Base-by-base conservation (phyloP, 2,888 invertebrate genomes). In the Amiota communis region DNA sequence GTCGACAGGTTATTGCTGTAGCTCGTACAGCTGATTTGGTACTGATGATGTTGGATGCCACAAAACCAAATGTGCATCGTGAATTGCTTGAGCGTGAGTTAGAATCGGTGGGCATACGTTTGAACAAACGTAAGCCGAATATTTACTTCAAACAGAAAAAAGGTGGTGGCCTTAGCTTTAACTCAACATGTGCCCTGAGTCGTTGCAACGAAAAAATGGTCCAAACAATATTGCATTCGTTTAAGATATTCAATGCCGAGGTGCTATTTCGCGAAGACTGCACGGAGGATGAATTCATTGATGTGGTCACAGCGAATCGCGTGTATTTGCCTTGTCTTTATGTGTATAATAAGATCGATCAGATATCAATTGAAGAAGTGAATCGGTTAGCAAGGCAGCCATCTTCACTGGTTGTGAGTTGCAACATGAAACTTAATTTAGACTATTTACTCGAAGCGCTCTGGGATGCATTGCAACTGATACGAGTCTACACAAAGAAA, bases 271-370 rank as follows among this genome's bases (percentile, higher is more conserved):
- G 99, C 61, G 99, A 99, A 89, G 99, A 99, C 90, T 96, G 96
- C 87, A 94, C 94, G 1, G 94, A 97, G 0, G 99, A 99, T 90
- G 99, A 99, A 87, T 93, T 99, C 86, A 99, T 99, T 80, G 99
- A 99, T 91, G 98, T 99, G 71, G 97, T 99, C 81, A 95, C 96
- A 70, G 98, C 96, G 11, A 98, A 98, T 91, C 93, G 98, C 78
- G 96, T 97, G 48, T 98, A 99, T 91, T 92, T 99, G 88, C 98
- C 98, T 71, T 99, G 99, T 90, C 90, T 99, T 72, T 99, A 99
- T 91, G 98, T 99, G 72, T 99, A 99, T 91, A 99, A 99, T 91
- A 99, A 99, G 93, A 98, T 99, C 84, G 99, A 99, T 93, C 98
- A 99, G 91, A 97, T 99, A 86, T 97, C 98, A 70, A 97, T 99